phyloP scores from a whole-genome alignment of 2,797 vertebrate species.

The Cryptoblepharus egeriae region DNA sequence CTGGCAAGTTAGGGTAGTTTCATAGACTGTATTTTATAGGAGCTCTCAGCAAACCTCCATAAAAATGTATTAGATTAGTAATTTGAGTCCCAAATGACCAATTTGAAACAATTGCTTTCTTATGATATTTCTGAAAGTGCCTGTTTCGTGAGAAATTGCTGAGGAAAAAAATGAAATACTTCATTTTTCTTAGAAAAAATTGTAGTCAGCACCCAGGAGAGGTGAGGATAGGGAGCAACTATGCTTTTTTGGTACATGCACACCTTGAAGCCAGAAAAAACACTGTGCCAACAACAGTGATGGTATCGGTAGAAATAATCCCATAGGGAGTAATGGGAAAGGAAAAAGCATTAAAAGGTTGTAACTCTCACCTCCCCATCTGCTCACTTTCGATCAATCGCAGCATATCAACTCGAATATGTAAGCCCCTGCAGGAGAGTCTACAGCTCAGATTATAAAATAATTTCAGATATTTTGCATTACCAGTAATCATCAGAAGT shows the following conservation, averaged over 20 bases:
- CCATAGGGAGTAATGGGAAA: too few relatives aligned
- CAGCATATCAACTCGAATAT: too few relatives aligned
- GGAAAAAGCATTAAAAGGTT: too few relatives aligned
- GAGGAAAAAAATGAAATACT: conserved; percentile 61
- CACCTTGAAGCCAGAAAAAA: too few relatives aligned
- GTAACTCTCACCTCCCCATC: too few relatives aligned
- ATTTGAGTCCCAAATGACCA: conserved; percentile 79
- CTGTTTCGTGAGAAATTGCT: conserved; percentile 74
- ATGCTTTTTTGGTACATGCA: conserved; percentile 52
- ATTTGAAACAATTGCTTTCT: conserved; percentile 77
- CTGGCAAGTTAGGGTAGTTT: conserved; percentile 73
- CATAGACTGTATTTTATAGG: conserved; percentile 74
- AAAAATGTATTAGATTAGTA: conserved; percentile 80
- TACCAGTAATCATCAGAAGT: neutral
- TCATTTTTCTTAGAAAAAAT: conserved; percentile 55
- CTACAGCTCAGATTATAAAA: too few relatives aligned
- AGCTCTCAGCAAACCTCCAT: conserved; percentile 76
- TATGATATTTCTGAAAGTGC: conserved; percentile 78
- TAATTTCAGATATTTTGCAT: neutral
- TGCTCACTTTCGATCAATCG: too few relatives aligned
- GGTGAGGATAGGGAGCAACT: conserved; percentile 34
- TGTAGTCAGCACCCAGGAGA: conserved; percentile 58
- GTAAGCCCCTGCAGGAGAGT: too few relatives aligned
- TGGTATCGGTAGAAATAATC: too few relatives aligned
- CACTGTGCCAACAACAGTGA: too few relatives aligned